phyloP scores from a whole-genome alignment of 1,140 invertebrate species.

The Chelonus insularis region DNA sequence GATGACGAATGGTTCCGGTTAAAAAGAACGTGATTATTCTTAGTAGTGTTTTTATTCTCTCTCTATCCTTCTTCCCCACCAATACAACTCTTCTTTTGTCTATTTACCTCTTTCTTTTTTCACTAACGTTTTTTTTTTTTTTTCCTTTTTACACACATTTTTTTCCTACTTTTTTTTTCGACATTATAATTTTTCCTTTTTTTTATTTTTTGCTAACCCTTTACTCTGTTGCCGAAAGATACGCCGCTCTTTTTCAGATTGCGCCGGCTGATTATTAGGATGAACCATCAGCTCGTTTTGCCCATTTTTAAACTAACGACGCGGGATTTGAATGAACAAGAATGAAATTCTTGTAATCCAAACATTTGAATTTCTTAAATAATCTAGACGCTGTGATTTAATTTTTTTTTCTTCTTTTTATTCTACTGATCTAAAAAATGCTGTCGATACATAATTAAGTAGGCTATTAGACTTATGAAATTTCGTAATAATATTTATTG shows the following conservation, averaged over 20 bases:
- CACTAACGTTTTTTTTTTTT: slow-evolving; percentile 8
- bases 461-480: too few relatives aligned
- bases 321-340: slow-evolving; percentile 37
- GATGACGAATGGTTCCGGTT: slow-evolving; percentile 48
- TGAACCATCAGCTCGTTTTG: slow-evolving; percentile 25
- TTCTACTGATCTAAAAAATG: background rate
- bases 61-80: background rate
- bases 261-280: slow-evolving; percentile 39
- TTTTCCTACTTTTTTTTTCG: slow-evolving; percentile 13
- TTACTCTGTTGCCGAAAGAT: slow-evolving; percentile 20
- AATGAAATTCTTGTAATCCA: slow-evolving; percentile 44
- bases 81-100: slow-evolving; percentile 12
- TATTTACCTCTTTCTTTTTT: background rate
- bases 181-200: slow-evolving; percentile 29
- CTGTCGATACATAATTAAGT: too few relatives aligned
- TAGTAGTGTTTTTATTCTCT: background rate
- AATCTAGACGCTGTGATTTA: background rate
- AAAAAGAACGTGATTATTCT: slow-evolving; percentile 40
- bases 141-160: background rate
- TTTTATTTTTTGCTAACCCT: background rate
- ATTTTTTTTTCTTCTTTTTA: background rate
- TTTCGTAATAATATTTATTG: too few relatives aligned
- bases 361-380: slow-evolving; percentile 50
- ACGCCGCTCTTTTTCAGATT: slow-evolving; percentile 38
- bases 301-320: slow-evolving; percentile 33